Base-by-base conservation (phyloP, 2,797 vertebrate species). In the Myotis pilosus region DNA sequence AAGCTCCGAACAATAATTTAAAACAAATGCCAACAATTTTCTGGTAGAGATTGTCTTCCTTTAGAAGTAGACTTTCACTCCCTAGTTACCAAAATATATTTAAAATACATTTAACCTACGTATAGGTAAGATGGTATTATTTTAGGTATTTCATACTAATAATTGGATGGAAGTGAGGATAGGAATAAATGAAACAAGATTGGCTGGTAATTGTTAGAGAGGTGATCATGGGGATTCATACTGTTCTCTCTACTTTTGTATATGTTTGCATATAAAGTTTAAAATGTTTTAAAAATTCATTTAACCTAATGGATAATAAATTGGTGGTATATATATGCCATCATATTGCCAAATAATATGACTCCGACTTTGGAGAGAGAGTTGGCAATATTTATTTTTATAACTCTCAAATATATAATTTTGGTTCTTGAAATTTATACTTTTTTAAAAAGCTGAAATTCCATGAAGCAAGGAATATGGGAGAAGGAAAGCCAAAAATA, bases 221-320 rank as follows among this genome's bases (percentile, higher is more conserved):
- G 2, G 10, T 80, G 51, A 62, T 66, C 41, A 60, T 4, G 20
- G 28, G 15, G 16, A 44, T 25, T 72, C 8, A 20, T 33, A 23
- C 33, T 78, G 22, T 41, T 84, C 8, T 76, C 17, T 82, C 38
- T 88, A 76, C n/a, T 93, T 79, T 74, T 66, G 23, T n/a, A 25
- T 55, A 57, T 66, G 47, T 74, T 91, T 74, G 15, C 10, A 69
- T 79, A 13, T 38, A 83, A 92, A 17, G 15, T 55, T 78, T 74
- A 22, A 83, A 72, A 62, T 84, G 9, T 47, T 87, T 88, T 22
- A 2, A 87, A 87, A 87, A 79, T 74, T n/a, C 3, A 60, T 28
- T 96, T 75, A 91, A 88, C 64, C 57, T 66, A 72, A 71, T 51
- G 64, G 16, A 68, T 33, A 81, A 82, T 83, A 44, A 72, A 74